Evolutionary conservation across 2,888 invertebrate genomes (phyloP).

Genomic region (Phengaris arion): DNA sequence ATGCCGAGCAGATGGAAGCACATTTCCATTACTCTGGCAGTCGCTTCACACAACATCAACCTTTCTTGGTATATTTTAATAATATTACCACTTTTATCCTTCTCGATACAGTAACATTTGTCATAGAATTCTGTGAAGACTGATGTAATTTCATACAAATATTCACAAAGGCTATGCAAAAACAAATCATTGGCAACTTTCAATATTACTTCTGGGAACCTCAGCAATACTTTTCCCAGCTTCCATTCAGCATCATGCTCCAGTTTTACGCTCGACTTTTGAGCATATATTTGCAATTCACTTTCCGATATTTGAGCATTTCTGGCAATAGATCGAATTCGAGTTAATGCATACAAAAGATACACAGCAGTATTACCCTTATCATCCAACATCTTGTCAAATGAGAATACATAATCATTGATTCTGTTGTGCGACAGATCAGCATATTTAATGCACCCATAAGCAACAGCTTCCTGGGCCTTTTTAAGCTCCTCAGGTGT

Average conservation of each 20-base stretch:
- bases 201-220: constrained; percentile 92
- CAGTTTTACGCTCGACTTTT: constrained; percentile 82
- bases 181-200: constrained; percentile 90
- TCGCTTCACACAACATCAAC: constrained; percentile 94
- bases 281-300: constrained; percentile 80
- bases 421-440: constrained; percentile 96
- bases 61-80: constrained; percentile 91
- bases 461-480: constrained; percentile 95
- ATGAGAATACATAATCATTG: constrained; percentile 98
- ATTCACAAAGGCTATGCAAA: constrained; percentile 95
- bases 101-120: constrained; percentile 97
- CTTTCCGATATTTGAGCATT: constrained; percentile 84
- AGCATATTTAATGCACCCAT: constrained; percentile 99
- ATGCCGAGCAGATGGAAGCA: constrained; percentile 95
- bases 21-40: constrained; percentile 91
- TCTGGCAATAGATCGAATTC: constrained; percentile 94
- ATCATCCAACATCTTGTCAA: constrained; percentile 99
- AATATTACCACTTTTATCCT: constrained; percentile 89
- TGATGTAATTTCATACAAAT: constrained; percentile 95
- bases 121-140: constrained; percentile 98
- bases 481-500: constrained; percentile 87
- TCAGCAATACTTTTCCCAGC: constrained; percentile 90
- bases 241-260: constrained; percentile 97
- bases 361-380: constrained; percentile 99
- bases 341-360: constrained; percentile 94